A percentile compares a stretch with the other conserved stretches of the same genome.
phyloP scores from a whole-genome alignment of 2,113 vertebrate genomes.

The Hiodon alosoides region DNA sequence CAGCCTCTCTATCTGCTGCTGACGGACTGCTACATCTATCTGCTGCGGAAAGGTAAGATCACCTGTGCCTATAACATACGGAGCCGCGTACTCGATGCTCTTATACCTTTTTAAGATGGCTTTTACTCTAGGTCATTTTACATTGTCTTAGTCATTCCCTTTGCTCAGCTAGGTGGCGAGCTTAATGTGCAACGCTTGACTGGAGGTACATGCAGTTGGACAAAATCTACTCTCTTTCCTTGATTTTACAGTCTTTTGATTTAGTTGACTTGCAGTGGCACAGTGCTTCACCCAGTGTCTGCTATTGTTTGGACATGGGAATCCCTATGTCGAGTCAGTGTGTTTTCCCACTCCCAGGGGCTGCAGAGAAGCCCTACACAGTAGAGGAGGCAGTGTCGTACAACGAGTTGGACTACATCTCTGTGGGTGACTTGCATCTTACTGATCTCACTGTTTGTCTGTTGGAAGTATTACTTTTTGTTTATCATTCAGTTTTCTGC shows the following conservation, averaged over 20 bases:
- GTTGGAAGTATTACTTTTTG: neutral
- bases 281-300: too few species aligned
- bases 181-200: too few species aligned
- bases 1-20: slow-evolving; percentile 90
- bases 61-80: neutral
- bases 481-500: neutral
- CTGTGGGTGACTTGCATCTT: slow-evolving; percentile 65
- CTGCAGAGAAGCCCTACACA: slow-evolving; percentile 92
- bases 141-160: too few species aligned
- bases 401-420: slow-evolving; percentile 90
- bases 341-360: slow-evolving; percentile 64
- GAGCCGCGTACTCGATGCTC: neutral
- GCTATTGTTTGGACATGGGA: too few species aligned
- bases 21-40: slow-evolving; percentile 89
- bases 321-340: too few species aligned
- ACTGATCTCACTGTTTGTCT: neutral
- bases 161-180: too few species aligned
- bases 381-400: slow-evolving; percentile 92
- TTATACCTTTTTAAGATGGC: neutral
- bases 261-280: too few species aligned
- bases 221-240: too few species aligned
- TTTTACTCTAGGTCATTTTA: too few species aligned
- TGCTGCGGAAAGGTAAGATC: slow-evolving; percentile 85
- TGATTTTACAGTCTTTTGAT: too few species aligned
- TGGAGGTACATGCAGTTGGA: too few species aligned